phyloP scores from a whole-genome alignment of 2,113 vertebrate genomes.

The Canis aureus region DNA sequence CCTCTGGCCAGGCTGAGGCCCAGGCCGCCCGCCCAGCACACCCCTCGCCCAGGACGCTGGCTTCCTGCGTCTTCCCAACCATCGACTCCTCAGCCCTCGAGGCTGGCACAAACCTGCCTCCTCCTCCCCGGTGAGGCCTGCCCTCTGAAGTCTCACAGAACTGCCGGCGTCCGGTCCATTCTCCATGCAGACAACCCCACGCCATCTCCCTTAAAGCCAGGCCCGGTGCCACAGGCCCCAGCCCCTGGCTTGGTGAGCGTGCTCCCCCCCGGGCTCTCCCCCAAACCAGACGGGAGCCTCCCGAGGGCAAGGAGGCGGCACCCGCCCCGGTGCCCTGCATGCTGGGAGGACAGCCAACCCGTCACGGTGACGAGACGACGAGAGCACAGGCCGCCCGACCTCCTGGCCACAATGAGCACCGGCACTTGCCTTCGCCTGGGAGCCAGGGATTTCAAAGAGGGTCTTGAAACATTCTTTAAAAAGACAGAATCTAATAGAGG shows the following conservation, averaged over 20 bases:
- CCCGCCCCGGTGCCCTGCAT: background rate
- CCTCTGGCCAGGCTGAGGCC: background rate
- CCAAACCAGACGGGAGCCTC: background rate
- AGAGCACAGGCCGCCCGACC: background rate
- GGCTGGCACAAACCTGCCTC: background rate
- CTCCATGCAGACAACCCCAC: background rate
- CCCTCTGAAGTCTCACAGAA: background rate
- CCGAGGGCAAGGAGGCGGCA: background rate
- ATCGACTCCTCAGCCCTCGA: background rate
- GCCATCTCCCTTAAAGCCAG: background rate
- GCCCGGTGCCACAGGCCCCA: background rate
- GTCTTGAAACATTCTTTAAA: background rate
- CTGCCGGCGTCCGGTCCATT: background rate
- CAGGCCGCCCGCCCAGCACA: background rate
- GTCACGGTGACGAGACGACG: background rate
- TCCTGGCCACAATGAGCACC: background rate
- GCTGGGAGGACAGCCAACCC: background rate
- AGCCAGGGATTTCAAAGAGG: background rate
- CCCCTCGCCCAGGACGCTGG: background rate
- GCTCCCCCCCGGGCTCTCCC: background rate
- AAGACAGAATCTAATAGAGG: slow-evolving; percentile 7
- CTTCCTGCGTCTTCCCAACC: background rate
- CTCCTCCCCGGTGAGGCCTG: background rate
- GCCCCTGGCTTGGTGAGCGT: background rate
- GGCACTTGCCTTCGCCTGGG: background rate